Percentiles rank a stretch among this genome's conserved stretches.
These are phyloP conservation scores for Belgica antarctica DNA, from an alignment of 2,888 invertebrate species.

Conservation along the genomic window DNA sequence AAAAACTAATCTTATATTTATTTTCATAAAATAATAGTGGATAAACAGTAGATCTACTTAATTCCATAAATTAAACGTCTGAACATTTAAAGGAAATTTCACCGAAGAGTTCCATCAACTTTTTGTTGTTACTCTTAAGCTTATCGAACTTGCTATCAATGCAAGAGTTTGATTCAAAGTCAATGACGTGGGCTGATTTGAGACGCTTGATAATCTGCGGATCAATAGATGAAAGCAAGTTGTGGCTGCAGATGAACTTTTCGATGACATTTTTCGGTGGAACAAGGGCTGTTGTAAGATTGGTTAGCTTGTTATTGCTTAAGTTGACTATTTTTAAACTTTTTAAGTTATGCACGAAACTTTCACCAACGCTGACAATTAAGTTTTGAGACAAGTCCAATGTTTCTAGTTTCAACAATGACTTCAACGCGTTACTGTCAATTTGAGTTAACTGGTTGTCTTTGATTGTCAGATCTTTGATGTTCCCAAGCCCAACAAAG, in stretches of 20 bases:
- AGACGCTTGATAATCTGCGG: not conserved
- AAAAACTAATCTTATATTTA: no score
- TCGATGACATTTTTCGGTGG: not conserved
- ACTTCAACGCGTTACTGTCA: not conserved
- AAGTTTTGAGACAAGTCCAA: not conserved
- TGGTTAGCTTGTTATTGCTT: not conserved
- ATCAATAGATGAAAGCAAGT: not conserved
- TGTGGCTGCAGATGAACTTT: not conserved
- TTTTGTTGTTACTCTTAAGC: not conserved
- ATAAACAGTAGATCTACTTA: no score
- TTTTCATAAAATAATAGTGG: no score
- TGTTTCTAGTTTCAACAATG: not conserved
- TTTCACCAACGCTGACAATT: not conserved
- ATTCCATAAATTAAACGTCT: conserved; percentile 16
- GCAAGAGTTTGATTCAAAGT: not conserved
- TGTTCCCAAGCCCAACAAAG: not conserved
- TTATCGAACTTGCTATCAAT: not conserved
- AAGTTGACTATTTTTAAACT: not conserved
- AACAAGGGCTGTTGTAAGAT: not conserved
- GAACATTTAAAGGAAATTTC: not conserved
- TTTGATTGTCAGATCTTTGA: not conserved
- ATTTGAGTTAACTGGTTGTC: not conserved
- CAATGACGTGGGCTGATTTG: not conserved
- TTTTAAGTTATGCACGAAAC: not conserved
- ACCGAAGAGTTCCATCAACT: not conserved